These are phyloP conservation scores for Pterocles burchelli DNA, from an alignment of 2,113 vertebrate species.

Conservation along the genomic window DNA sequence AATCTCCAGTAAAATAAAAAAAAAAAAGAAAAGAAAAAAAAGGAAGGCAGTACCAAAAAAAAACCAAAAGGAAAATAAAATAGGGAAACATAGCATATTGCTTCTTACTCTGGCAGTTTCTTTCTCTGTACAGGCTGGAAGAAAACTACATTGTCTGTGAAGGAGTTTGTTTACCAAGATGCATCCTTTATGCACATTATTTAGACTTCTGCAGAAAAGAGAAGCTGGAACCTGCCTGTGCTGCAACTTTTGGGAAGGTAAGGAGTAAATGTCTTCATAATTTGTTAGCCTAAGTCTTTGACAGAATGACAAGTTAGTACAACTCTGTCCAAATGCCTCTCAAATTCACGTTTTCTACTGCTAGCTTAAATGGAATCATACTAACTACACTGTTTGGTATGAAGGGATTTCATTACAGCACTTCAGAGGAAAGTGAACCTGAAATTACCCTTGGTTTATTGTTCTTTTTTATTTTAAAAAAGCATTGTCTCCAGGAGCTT, in stretches of 20 bases:
- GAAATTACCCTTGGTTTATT: background rate
- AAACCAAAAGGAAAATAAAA: background rate
- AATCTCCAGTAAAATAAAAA: background rate
- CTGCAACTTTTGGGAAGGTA: constrained; percentile 98
- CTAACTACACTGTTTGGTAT: background rate
- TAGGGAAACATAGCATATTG: fast-evolving
- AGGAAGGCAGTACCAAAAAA: background rate
- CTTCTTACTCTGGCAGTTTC: background rate
- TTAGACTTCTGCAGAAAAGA: constrained; percentile 98
- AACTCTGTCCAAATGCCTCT: background rate
- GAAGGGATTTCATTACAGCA: background rate
- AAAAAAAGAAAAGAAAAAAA: background rate
- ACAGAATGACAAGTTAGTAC: background rate
- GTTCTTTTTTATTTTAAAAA: background rate
- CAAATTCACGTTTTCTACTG: background rate
- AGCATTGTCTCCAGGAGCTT: background rate
- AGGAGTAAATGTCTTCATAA: background rate
- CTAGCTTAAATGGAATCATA: background rate
- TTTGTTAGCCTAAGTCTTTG: background rate
- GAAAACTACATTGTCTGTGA: constrained; percentile 99
- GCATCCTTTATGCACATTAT: constrained; percentile 97
- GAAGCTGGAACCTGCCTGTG: constrained; percentile 97
- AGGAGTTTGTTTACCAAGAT: constrained; percentile 95
- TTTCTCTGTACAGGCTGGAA: constrained; percentile 85
- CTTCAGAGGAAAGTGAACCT: background rate